phyloP scores from a whole-genome alignment of 1,140 invertebrate species.

The Acromyrmex heyeri region DNA sequence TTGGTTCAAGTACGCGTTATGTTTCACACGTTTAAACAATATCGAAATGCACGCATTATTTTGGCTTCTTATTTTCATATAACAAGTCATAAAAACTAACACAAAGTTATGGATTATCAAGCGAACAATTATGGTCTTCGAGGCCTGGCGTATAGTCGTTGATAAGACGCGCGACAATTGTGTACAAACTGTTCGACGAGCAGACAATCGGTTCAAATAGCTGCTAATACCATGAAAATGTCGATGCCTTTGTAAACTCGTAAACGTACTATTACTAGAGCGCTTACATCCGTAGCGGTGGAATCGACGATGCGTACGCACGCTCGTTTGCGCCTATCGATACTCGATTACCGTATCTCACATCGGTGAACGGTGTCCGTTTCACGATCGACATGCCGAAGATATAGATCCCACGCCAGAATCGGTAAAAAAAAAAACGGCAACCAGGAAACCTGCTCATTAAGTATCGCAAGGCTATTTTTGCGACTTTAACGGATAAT shows the following conservation, averaged over 20 bases:
- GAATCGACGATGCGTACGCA: conserved; percentile 29
- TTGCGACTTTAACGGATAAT: conserved; percentile 1
- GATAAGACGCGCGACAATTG: conserved; percentile 59
- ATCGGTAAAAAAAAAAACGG: background rate
- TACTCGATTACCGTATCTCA: conserved; percentile 59
- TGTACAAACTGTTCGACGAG: conserved; percentile 35
- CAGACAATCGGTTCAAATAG: conserved; percentile 37
- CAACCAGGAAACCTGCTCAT: conserved; percentile 1
- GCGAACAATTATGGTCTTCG: conserved; percentile 9
- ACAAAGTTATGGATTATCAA: conserved; percentile 18
- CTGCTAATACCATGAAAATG: conserved; percentile 55
- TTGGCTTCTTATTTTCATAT: background rate
- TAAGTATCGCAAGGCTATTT: conserved; percentile 14
- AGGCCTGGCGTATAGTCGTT: background rate
- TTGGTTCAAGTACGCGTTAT: background rate
- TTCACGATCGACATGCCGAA: conserved; percentile 24
- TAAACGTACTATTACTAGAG: conserved; percentile 51
- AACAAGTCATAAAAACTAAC: background rate
- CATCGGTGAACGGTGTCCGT: background rate
- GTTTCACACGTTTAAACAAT: background rate
- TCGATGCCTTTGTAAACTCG: conserved; percentile 53
- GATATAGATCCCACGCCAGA: conserved; percentile 13
- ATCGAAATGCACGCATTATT: background rate
- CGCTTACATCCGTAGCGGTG: conserved; percentile 17
- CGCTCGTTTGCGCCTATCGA: conserved; percentile 42